Evolutionary conservation across 2,113 vertebrate species (phyloP).

Genomic region (Podarcis raffonei): DNA sequence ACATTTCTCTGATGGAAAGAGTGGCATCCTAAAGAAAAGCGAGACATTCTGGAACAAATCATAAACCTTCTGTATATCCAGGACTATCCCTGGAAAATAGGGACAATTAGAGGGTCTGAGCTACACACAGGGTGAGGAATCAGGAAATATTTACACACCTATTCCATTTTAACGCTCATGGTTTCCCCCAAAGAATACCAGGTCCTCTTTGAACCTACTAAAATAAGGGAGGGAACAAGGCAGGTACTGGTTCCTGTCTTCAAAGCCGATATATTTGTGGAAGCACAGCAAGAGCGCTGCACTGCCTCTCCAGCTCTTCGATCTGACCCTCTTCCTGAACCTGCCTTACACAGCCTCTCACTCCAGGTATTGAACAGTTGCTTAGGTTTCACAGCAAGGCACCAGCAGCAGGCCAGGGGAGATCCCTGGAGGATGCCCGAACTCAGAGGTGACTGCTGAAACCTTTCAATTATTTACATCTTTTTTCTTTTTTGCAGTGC

Average conservation of each 20-base stretch:
- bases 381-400: background rate
- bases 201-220: background rate
- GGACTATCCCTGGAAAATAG: too few relatives aligned
- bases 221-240: background rate
- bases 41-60: too few relatives aligned
- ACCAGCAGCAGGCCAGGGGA: accelerated
- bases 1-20: too few relatives aligned
- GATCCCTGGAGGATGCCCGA: background rate
- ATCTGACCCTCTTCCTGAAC: background rate
- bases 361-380: background rate
- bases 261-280: background rate
- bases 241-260: accelerated
- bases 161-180: too few relatives aligned
- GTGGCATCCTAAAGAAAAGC: too few relatives aligned
- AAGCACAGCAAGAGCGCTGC: accelerated
- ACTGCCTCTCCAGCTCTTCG: background rate
- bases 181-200: background rate
- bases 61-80: too few relatives aligned
- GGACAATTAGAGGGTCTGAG: too few relatives aligned
- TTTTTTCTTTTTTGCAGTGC: background rate
- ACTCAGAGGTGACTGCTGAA: conserved; percentile 9
- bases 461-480: background rate
- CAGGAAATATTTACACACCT: background rate
- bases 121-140: background rate
- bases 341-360: background rate